phyloP scores from a whole-genome alignment of 2,797 vertebrate genomes.

The Ctenopoma kingsleyae region DNA sequence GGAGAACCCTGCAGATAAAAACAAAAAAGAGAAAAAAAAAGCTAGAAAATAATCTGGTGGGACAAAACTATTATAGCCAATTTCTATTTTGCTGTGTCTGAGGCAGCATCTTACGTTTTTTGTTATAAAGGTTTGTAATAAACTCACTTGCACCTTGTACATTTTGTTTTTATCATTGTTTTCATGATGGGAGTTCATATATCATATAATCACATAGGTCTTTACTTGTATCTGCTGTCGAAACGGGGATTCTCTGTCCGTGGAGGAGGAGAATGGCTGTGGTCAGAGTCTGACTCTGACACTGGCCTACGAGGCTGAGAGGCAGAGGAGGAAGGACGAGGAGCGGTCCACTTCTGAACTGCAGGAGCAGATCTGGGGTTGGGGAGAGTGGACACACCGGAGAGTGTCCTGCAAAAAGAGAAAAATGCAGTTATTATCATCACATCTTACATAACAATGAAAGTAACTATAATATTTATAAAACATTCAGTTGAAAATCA shows the following conservation, averaged over 20 bases:
- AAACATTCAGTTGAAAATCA: background rate
- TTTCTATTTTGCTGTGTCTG: background rate
- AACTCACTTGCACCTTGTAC: background rate
- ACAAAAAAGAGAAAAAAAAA: background rate
- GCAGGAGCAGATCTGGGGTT: slow-evolving; percentile 79
- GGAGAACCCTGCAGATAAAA: slow-evolving; percentile 75
- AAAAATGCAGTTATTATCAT: slow-evolving; percentile 6
- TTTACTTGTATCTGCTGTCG: slow-evolving; percentile 84
- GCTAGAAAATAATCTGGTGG: background rate
- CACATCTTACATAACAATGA: background rate
- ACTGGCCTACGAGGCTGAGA: slow-evolving; percentile 81
- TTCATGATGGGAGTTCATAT: background rate
- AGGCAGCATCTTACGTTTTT: background rate
- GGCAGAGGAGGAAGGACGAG: slow-evolving; percentile 67
- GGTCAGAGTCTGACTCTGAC: slow-evolving; percentile 86
- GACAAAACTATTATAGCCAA: background rate
- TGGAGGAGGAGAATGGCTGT: slow-evolving; percentile 70
- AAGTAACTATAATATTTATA: background rate
- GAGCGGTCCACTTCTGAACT: slow-evolving; percentile 49
- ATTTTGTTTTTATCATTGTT: background rate
- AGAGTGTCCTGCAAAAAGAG: slow-evolving; percentile 67
- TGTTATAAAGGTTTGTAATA: too few relatives aligned
- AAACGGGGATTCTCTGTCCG: slow-evolving; percentile 64
- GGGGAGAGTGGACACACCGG: slow-evolving; percentile 81
- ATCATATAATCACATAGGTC: background rate